Evolutionary conservation across 1,140 invertebrate genomes (phyloP).

Genomic region (Micrasema longulum): DNA sequence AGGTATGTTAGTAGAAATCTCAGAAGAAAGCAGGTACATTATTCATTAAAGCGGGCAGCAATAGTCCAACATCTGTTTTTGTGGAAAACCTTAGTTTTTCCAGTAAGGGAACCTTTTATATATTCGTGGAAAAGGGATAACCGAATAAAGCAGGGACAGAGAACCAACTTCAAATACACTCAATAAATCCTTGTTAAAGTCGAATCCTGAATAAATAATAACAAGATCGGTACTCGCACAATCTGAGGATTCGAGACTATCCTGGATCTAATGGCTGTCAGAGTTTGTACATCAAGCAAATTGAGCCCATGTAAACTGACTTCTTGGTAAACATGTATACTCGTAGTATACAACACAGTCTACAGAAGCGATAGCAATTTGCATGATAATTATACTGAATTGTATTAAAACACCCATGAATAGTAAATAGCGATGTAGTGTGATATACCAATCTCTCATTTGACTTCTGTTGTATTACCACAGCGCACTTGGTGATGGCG

Average conservation of each 20-base stretch:
- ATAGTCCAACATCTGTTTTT: constrained; percentile 11
- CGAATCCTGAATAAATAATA: constrained; percentile 51
- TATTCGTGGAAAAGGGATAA: constrained; percentile 43
- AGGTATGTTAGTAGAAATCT: no score
- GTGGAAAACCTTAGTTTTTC: constrained; percentile 7
- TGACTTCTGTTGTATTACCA: constrained; percentile 8
- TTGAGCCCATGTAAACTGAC: background rate
- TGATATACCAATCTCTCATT: constrained; percentile 16
- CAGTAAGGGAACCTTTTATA: constrained; percentile 17
- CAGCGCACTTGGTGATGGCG: constrained; percentile 1
- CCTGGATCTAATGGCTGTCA: background rate
- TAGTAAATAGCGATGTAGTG: constrained; percentile 21
- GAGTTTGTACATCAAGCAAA: constrained; percentile 16
- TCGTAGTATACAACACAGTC: constrained; percentile 1
- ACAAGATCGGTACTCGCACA: constrained; percentile 9
- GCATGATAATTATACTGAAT: constrained; percentile 39
- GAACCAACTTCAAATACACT: constrained; percentile 45
- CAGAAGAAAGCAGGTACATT: background rate
- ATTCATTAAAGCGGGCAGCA: constrained; percentile 18
- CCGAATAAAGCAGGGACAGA: constrained; percentile 45
- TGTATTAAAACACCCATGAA: constrained; percentile 39
- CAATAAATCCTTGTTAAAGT: constrained; percentile 51
- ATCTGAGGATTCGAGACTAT: background rate
- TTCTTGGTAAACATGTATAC: constrained; percentile 1
- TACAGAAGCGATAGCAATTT: constrained; percentile 34